phyloP scores from a whole-genome alignment of 2,888 invertebrate species.

The Hypena proboscidalis region DNA sequence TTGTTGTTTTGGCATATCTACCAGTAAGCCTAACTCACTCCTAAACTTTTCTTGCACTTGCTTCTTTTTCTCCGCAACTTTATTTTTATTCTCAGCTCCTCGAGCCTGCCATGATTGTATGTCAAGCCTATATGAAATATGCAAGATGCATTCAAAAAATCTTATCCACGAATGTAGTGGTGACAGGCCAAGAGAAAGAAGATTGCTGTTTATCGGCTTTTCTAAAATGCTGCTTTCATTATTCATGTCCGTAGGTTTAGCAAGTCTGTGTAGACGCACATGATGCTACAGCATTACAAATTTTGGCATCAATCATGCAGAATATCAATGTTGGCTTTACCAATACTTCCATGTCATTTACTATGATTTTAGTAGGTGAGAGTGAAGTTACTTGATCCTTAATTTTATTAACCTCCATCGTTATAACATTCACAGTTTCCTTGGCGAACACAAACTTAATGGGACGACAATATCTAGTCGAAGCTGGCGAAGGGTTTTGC shows the following conservation, averaged over 20 bases:
- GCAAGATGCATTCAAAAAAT: constrained; percentile 6
- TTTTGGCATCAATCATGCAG: constrained; percentile 5
- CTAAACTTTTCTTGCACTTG: constrained; percentile 7
- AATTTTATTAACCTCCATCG: neutral
- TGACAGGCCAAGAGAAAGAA: constrained; percentile 5
- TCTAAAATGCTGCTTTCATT: constrained; percentile 5
- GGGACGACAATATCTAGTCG: constrained; percentile 3
- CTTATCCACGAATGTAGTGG: constrained; percentile 10
- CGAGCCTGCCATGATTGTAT: constrained; percentile 9
- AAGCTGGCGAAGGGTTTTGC: constrained; percentile 5
- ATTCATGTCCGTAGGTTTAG: constrained; percentile 7
- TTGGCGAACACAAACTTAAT: constrained; percentile 6
- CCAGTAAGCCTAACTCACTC: constrained; percentile 7
- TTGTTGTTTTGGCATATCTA: constrained; percentile 8
- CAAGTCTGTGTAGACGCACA: constrained; percentile 8
- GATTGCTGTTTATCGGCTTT: constrained; percentile 2
- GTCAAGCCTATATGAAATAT: constrained; percentile 8
- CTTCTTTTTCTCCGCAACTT: neutral
- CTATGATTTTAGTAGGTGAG: neutral
- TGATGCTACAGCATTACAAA: constrained; percentile 9
- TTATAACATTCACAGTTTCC: constrained; percentile 3
- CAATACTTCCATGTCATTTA: constrained; percentile 2
- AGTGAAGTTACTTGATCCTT: neutral
- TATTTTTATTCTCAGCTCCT: constrained; percentile 4
- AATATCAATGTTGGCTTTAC: constrained; percentile 4